Evolutionary conservation across 1,140 invertebrate species (phyloP), one percentile per base, ranked within the genome.

Genomic region (Gryllus bimaculatus): DNA sequence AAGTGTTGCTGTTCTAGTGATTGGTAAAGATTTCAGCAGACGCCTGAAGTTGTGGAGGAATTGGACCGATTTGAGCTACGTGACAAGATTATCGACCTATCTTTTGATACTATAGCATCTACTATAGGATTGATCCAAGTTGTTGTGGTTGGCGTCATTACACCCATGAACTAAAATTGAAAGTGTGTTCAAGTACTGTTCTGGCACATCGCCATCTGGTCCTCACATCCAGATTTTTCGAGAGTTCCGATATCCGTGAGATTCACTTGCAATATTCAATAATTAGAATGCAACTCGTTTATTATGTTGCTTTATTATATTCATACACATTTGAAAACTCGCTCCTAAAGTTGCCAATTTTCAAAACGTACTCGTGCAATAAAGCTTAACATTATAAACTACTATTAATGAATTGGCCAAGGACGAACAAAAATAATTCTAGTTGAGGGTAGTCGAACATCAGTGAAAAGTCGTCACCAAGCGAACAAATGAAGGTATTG

Each of bases 111-210:
- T 21, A 80, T 15, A 78, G 76, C 5, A 78, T 78, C 76, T 49
- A 80, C 54, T 80, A 80, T 39, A 78, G 79, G 48, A 73, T 47
- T 78, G 79, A 80, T 80, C 76, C 76, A 80, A 79, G 77, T 66
- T 66, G 1, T 78, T 80, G 48, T 78, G 54, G 7, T 66, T 80
- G 79, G 54, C 48, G 73, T 78, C 79, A 78, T 80, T 7, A 80
- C 48, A 78, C 76, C 21, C 76, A 79, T 54, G 77, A 78, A 78
- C 77, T 78, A 54, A 75, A 5, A 75, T 75, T 75, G 74, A 75
- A 78, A 78, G 8, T 6, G 77, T 78, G 7, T 78, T 78, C 8
- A 8, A 78, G 49, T 1, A 77, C 6, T 78, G 73, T 78, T 66
- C 4, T 78, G 77, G 77, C 77, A 78, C 49, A 78, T 15, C 47